Evolutionary conservation across 1,140 invertebrate species (phyloP).

Genomic region (Phymorhynchus buccinoides): DNA sequence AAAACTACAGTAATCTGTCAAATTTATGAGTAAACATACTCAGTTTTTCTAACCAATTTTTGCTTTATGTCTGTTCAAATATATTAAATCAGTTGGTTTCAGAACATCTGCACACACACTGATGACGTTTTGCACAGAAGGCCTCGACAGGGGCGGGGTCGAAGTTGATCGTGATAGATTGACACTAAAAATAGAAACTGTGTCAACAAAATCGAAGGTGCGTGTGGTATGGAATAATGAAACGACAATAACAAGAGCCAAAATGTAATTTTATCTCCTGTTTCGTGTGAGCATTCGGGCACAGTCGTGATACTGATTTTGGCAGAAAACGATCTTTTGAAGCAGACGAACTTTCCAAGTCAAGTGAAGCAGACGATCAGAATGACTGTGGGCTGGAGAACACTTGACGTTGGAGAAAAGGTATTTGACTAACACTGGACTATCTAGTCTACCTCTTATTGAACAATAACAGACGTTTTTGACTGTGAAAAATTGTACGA

Average conservation of each 20-base stretch:
- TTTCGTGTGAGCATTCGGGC: background rate
- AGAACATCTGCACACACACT: background rate
- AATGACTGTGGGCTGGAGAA: conserved; percentile 64
- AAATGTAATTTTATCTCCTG: too few relatives aligned
- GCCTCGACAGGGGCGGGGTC: background rate
- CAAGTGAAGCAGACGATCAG: background rate
- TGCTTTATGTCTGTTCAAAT: background rate
- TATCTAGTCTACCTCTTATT: too few relatives aligned
- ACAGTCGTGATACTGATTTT: background rate
- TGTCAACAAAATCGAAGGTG: background rate
- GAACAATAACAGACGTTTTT: too few relatives aligned
- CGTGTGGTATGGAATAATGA: background rate
- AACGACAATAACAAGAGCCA: background rate
- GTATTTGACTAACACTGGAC: conserved; percentile 39
- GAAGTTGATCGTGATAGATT: background rate
- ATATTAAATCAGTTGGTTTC: background rate
- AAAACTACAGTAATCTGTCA: background rate
- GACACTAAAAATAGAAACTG: background rate
- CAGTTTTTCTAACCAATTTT: background rate
- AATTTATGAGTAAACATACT: background rate
- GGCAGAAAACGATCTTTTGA: too few relatives aligned
- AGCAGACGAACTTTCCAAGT: background rate
- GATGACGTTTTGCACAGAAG: background rate
- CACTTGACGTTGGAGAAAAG: conserved; percentile 67
- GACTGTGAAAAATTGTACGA: too few relatives aligned